These are phyloP conservation scores for Amphipoea lucens DNA, from an alignment of 2,888 invertebrate genomes.

Conservation along the genomic window DNA sequence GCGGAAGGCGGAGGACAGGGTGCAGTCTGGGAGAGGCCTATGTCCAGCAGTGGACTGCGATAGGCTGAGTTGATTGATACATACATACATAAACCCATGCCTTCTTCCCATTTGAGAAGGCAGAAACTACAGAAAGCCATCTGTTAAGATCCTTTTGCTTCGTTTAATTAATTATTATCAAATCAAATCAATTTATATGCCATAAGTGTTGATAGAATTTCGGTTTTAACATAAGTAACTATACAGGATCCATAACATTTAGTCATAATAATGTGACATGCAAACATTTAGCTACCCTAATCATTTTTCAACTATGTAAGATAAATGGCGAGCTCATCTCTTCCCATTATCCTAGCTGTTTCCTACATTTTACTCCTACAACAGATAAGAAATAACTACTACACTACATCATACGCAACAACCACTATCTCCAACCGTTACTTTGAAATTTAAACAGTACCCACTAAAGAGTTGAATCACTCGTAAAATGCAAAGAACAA, in stretches of 20 bases:
- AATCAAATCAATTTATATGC: no score
- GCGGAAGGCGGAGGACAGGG: no score
- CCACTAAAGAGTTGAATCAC: slow-evolving; percentile 22
- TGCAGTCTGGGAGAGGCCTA: no score
- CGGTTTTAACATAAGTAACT: no score
- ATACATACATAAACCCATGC: neutral
- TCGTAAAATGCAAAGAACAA: slow-evolving; percentile 37
- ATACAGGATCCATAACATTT: no score
- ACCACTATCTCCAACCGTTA: slow-evolving; percentile 10
- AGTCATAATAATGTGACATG: no score
- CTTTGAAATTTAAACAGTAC: slow-evolving; percentile 3
- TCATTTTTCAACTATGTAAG: neutral
- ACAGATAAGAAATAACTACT: neutral
- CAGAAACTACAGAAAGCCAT: neutral
- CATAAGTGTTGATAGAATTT: no score
- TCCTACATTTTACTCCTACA: neutral
- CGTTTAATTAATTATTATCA: no score
- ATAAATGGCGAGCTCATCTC: neutral
- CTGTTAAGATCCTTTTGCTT: neutral
- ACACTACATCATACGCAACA: neutral
- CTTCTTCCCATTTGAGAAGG: neutral
- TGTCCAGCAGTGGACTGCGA: no score
- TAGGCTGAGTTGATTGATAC: no score
- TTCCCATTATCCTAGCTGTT: neutral
- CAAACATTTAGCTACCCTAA: no score